Percentiles rank a stretch among this genome's conserved stretches.
These are phyloP conservation scores for Aselliscus stoliczkanus DNA, from an alignment of 2,797 vertebrate species.

Conservation along the genomic window DNA sequence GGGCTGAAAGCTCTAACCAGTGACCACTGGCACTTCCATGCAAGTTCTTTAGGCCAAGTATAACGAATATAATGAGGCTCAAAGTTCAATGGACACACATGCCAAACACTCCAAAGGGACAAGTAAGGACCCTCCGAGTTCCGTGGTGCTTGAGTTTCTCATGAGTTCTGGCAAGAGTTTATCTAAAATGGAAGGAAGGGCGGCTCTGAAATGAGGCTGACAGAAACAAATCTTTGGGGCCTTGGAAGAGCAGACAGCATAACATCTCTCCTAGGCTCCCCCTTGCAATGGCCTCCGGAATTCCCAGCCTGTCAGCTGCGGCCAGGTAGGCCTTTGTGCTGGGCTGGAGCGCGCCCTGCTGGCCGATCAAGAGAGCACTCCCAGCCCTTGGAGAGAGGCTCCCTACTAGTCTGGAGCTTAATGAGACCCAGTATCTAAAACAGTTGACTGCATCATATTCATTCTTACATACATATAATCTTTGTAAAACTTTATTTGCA, in stretches of 20 bases:
- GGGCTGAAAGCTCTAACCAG: background rate
- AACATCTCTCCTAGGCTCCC: too few relatives aligned
- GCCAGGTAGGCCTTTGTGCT: background rate
- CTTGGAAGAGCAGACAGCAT: background rate
- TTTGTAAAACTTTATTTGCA: background rate
- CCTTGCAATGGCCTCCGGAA: background rate
- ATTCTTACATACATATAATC: background rate
- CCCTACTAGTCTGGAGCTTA: background rate
- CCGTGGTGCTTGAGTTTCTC: background rate
- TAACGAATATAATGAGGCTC: background rate
- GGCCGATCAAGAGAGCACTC: background rate
- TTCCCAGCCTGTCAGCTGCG: background rate
- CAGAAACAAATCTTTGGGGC: background rate
- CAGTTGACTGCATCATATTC: background rate
- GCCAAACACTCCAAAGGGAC: background rate
- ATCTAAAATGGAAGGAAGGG: background rate
- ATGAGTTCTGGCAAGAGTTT: background rate
- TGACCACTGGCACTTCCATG: background rate
- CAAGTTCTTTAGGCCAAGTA: background rate
- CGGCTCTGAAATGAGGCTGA: background rate
- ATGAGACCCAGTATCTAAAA: background rate
- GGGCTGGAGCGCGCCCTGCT: slow-evolving; percentile 47
- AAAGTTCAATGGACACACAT: background rate
- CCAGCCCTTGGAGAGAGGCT: background rate
- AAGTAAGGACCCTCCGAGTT: background rate